Base-by-base conservation (phyloP, 1,140 invertebrate genomes). In the Meloidogyne floridensis region DNA sequence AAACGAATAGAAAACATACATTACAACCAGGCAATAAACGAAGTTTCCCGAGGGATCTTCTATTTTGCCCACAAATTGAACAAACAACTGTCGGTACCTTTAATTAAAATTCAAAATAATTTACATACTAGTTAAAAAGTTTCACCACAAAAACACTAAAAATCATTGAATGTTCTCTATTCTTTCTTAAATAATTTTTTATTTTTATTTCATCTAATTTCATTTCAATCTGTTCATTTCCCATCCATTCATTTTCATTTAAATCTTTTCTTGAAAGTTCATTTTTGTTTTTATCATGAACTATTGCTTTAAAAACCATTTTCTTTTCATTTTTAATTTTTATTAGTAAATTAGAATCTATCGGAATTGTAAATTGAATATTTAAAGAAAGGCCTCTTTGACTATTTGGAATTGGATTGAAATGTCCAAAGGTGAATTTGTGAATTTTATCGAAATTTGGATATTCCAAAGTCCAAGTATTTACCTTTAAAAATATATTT, bases 191-290 rank as follows among this genome's bases (percentile, higher is more conserved):
- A 65, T 65, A 65, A 65, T 65, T 65, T 65, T 65, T 65, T 7
- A 8, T 65, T 65, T 65, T n/a, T 6, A 5, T n/a, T 65, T 65
- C 59, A 18, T 65, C 10, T 65, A 65, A 65, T 65, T 15, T n/a
- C 59, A 65, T 65, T 65, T 65, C n/a, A 7, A 65, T 65, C 0
- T 15, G 59, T n/a, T n/a, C 15, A n/a, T n/a, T n/a, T 6, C 59
- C 59, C 59, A 65, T 65, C 59, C 59, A 65, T 65, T 65, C 59
- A 65, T 65, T 65, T 65, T 65, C 15, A 65, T 65, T 65, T 65
- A 65, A 65, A 5, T 65, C 59, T 65, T 65, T 65, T n/a, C 59
- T 65, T 1, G 59, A 65, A 65, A 65, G 13, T 65, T 65, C 59
- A 65, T 65, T 65, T n/a, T 65, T 65, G 6, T 65, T n/a, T 65